Conservation (phyloP, 2,888 invertebrate genomes). For the Mycalesis mineus region DNA sequence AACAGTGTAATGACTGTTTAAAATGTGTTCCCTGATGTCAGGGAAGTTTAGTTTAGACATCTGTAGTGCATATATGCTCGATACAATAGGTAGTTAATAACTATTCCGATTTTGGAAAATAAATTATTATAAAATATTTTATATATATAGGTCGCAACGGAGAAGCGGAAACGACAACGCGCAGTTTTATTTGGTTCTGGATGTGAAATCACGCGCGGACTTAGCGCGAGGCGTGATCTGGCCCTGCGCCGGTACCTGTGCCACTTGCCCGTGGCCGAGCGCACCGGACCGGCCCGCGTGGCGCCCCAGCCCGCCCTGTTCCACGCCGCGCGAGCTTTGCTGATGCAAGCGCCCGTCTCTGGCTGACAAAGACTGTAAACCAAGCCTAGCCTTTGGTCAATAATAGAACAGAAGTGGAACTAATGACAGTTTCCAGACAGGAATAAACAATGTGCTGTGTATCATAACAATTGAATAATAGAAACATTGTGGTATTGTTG, state of each 20-base stretch:
- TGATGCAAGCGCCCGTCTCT: conserved; percentile 66
- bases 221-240: conserved; percentile 88
- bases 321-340: conserved; percentile 73
- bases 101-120: too few species aligned
- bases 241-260: conserved; percentile 84
- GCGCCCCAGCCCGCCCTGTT: conserved; percentile 71
- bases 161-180: conserved; percentile 79
- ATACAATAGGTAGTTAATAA: too few species aligned
- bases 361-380: conserved; percentile 51
- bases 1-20: too few species aligned
- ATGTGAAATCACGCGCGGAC: conserved; percentile 85
- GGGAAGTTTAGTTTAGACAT: too few species aligned
- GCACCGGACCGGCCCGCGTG: conserved; percentile 68
- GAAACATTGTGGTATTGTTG: too few species aligned
- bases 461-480: too few species aligned
- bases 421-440: too few species aligned
- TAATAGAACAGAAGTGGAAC: not conserved
- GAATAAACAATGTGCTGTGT: too few species aligned
- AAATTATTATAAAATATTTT: not conserved
- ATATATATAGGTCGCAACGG: conserved; percentile 76
- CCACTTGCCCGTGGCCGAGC: conserved; percentile 81
- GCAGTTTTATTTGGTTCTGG: conserved; percentile 84
- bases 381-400: not conserved
- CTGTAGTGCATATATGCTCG: too few species aligned
- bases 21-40: too few species aligned